Percentiles rank a stretch among this genome's conserved stretches.
Conservation (phyloP, 1,140 invertebrate genomes). For the Euura saliciscinereae region DNA sequence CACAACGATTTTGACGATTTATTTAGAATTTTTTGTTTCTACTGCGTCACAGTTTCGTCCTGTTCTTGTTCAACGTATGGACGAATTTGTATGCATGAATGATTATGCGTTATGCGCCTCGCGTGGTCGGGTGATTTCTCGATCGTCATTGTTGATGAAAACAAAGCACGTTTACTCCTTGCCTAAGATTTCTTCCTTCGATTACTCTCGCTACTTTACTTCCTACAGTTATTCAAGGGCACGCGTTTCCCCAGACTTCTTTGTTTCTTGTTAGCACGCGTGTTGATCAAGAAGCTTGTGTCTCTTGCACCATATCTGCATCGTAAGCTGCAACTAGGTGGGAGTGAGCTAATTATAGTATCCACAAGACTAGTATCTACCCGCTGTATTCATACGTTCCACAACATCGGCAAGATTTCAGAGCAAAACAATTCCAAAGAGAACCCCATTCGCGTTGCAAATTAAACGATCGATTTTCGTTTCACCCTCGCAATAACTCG, state of each 20-base stretch:
- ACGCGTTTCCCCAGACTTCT: constrained; percentile 8
- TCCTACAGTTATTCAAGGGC: background rate
- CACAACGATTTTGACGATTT: too few relatives aligned
- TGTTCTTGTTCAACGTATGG: too few relatives aligned
- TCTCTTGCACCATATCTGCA: constrained; percentile 6
- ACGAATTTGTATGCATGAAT: too few relatives aligned
- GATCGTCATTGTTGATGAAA: background rate
- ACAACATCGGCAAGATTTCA: constrained; percentile 16
- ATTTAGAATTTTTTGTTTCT: too few relatives aligned
- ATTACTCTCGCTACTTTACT: background rate
- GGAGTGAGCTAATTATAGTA: constrained; percentile 38
- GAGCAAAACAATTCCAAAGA: background rate
- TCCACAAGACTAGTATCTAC: constrained; percentile 30
- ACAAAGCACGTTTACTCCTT: background rate
- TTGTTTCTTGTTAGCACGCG: constrained; percentile 21
- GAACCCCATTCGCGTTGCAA: too few relatives aligned
- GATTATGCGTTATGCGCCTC: too few relatives aligned
- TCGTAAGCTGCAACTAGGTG: constrained; percentile 20
- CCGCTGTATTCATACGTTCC: constrained; percentile 28
- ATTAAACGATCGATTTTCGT: too few relatives aligned
- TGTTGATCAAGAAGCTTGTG: constrained; percentile 23
- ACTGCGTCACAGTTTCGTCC: too few relatives aligned
- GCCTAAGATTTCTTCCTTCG: background rate
- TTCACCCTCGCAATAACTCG: too few relatives aligned
- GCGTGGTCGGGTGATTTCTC: background rate